Conservation (phyloP, 2,797 vertebrate genomes). For the Vipera ursinii region DNA sequence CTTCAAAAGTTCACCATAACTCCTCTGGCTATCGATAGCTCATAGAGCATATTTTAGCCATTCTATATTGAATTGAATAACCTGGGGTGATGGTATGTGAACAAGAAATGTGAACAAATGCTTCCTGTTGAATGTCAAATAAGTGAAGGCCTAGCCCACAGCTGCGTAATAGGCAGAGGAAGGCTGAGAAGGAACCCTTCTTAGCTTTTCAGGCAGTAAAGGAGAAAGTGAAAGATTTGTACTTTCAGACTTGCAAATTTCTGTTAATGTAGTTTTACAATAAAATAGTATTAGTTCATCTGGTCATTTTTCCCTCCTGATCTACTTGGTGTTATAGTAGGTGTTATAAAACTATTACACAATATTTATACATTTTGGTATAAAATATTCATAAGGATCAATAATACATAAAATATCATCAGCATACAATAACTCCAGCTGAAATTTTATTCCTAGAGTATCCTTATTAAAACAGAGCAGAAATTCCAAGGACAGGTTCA, state of each 20-base stretch:
- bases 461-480: background rate
- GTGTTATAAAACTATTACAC: background rate
- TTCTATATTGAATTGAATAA: background rate
- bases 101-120: background rate
- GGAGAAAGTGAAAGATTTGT: background rate
- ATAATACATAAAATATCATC: background rate
- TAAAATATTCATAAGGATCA: background rate
- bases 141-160: background rate
- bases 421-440: background rate
- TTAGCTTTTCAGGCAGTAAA: background rate
- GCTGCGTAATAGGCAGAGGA: background rate
- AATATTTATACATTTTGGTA: background rate
- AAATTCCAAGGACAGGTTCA: background rate
- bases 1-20: background rate
- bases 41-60: background rate
- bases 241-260: background rate
- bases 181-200: background rate
- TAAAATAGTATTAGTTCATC: background rate
- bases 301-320: background rate
- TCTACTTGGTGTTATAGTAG: background rate
- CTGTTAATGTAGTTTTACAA: background rate
- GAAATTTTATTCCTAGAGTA: background rate
- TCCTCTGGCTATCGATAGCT: background rate
- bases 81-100: background rate
- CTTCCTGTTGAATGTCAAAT: background rate